A percentile compares a stretch with the other conserved stretches of the same genome.
phyloP scores from a whole-genome alignment of 2,113 vertebrate species.

The Excalfactoria chinensis region DNA sequence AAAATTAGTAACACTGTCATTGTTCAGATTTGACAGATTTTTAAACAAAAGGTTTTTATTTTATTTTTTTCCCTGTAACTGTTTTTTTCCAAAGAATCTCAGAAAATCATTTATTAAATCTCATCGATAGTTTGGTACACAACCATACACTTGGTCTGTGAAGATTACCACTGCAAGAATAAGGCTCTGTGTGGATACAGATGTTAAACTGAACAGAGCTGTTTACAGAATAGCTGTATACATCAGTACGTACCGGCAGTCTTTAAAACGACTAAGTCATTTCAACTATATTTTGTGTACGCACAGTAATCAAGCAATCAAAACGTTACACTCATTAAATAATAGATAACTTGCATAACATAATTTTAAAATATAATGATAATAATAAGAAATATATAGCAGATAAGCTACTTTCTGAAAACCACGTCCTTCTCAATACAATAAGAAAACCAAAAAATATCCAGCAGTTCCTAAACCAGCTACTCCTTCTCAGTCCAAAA shows the following conservation, averaged over 20 bases:
- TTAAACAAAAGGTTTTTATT: neutral
- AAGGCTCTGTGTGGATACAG: neutral
- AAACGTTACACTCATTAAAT: neutral
- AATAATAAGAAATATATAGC: neutral
- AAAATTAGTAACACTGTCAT: neutral
- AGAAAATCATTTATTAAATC: neutral
- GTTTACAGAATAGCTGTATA: neutral
- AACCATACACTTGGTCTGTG: neutral
- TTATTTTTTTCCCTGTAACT: neutral
- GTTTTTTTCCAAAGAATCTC: neutral
- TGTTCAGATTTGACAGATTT: neutral
- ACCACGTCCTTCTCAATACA: neutral
- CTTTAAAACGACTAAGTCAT: neutral
- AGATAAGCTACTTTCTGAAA: slow-evolving; percentile 7
- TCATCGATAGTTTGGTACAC: neutral
- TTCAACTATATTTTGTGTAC: neutral
- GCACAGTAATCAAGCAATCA: neutral
- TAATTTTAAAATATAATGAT: neutral
- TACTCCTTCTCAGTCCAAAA: neutral
- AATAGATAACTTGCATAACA: neutral
- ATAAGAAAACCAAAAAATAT: neutral
- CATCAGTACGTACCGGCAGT: neutral
- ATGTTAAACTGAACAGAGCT: neutral
- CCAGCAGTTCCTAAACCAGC: neutral
- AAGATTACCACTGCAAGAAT: neutral